phyloP scores from a whole-genome alignment of 2,797 vertebrate species.

The Limosa lapponica region DNA sequence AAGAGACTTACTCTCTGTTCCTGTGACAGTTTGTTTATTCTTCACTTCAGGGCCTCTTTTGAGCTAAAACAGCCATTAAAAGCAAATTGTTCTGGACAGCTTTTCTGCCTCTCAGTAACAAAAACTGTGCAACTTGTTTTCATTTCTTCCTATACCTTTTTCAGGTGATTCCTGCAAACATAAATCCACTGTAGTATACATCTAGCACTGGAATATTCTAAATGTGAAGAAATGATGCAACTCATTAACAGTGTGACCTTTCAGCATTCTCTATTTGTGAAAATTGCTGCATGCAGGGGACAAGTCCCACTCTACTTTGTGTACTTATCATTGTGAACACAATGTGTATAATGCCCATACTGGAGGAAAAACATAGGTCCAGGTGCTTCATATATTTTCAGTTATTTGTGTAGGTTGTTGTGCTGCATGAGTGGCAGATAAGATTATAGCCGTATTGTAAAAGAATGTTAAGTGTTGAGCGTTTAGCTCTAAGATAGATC shows the following conservation, averaged over 20 bases:
- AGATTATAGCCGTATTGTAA: not conserved
- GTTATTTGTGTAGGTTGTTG: not conserved
- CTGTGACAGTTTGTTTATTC: conserved; percentile 71
- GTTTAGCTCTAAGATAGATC: not conserved
- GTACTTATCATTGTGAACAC: not conserved
- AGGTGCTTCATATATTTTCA: not conserved
- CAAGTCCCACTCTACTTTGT: not conserved
- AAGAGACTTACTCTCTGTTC: conserved; percentile 64
- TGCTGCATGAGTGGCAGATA: not conserved
- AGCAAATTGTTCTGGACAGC: conserved; percentile 67
- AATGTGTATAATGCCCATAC: not conserved
- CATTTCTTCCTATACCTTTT: conserved; percentile 23
- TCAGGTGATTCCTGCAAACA: conserved; percentile 44
- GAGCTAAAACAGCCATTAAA: conserved; percentile 65
- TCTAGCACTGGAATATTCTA: not conserved
- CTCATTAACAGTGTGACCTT: not conserved
- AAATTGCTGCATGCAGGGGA: not conserved
- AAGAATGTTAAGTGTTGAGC: not conserved
- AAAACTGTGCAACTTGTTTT: conserved; percentile 22
- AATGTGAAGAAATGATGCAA: not conserved
- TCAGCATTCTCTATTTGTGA: not conserved
- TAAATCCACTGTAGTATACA: not conserved
- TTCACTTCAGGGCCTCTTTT: conserved; percentile 70
- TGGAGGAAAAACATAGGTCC: not conserved
- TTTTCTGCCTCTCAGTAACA: conserved; percentile 53